Base-by-base conservation (phyloP, 2,888 invertebrate species). In the Pelosia muscerda region DNA sequence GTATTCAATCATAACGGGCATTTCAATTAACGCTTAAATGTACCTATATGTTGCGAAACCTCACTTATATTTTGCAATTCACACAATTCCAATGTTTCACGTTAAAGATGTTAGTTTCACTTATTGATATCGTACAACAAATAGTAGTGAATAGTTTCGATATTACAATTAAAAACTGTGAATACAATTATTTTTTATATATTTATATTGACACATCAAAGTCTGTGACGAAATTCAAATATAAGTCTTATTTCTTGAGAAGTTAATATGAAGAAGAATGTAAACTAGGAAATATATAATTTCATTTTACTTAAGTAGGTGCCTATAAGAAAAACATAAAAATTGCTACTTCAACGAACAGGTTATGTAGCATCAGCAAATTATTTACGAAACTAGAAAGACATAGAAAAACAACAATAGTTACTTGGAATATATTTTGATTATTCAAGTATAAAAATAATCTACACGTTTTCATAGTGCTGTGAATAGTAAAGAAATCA, bases 11-110 rank as follows among this genome's bases (percentile, higher is more conserved):
- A 72, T 62, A 66, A 74, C 67, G 57, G 69, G 62, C 75, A 25
- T 75, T 72, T 80, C 78, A 78, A 79, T 80, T 72, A 79, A 69
- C 67, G 63, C 64, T 63, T 71, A 76, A 75, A 28, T 2, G 34
- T 34, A 34, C 34, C 66, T 42, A 8, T 23, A 25, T 15, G 28
- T 54, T 25, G 5, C 42, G 31, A 38, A 38, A 8, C 11, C 8
- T 23, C 15, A n/a, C n/a, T 13, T 25, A 2, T 25, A 15, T 11
- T 38, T 59, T 10, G 1, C 59, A 19, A 22, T 38, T 38, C 59
- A 38, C 11, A 56, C 26, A 38, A 38, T 38, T 59, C 23, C 1
- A 59, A 34, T 25, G 6, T 38, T 22, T 23, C 4, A 34, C n/a
- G 2, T 34, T 34, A n/a, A 9, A 58, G 6, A 22, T 34, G 22